Base-by-base conservation (phyloP, 2,888 invertebrate genomes). In the Glaucopsyche alexis region DNA sequence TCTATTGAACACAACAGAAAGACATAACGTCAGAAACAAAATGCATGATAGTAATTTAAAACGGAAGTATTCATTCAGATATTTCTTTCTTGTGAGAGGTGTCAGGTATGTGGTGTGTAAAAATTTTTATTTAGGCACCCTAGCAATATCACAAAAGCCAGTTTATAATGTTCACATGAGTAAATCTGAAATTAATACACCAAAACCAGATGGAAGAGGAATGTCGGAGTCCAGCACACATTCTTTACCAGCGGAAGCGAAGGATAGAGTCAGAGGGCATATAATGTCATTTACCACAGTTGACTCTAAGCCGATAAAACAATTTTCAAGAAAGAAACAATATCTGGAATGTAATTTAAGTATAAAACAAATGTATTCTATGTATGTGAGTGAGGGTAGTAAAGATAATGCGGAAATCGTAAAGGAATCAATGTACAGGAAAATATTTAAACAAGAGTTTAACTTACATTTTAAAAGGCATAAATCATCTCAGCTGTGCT, bases 391-490 rank as follows among this genome's bases (percentile, higher is more conserved):
- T 74, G 85, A 87, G 1, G 91, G 89, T 74, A 81, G 77, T 69
- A 86, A 84, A 52, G 87, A 89, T 1, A 83, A 83, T 76, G 69
- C 81, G 1, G 78, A 77, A 11, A 79, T 85, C 11, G 91, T 91
- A 0, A 92, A 91, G 78, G 90, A 91, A 75, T 91, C 91, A 0
- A 93, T 93, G 92, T 93, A 91, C 73, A 89, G 92, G 74, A 91
- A 90, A 79, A 93, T 93, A 75, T 87, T 91, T 77, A 89, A 87
- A 52, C 81, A 84, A 47, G 92, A 93, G 74, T 93, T 89, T 74
- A 92, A 91, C 81, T 81, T 93, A 73, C 82, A 87, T 79, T 91
- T 92, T 77, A 85, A 83, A 52, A 90, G 86, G 78, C 77, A 82
- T 42, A 90, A 90, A 75, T 78, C 80, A 29, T 85, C 87, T 11